These are phyloP conservation scores for Siniperca undulata DNA, from an alignment of 2,797 vertebrate genomes.

Conservation along the genomic window DNA sequence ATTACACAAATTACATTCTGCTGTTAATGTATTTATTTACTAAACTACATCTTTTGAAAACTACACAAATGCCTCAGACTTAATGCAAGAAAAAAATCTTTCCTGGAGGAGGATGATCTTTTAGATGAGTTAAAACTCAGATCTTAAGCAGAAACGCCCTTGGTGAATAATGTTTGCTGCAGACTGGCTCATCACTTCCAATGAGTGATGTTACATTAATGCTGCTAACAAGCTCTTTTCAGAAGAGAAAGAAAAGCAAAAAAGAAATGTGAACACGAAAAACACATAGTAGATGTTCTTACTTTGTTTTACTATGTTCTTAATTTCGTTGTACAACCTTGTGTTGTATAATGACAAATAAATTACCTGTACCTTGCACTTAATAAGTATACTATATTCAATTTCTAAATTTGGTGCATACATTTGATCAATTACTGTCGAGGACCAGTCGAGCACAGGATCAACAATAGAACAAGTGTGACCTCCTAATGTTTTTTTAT, in stretches of 20 bases:
- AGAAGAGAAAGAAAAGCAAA: not conserved
- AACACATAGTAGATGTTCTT: not conserved
- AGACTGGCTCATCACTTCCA: conserved; percentile 6
- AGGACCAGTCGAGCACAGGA: not conserved
- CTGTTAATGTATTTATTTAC: not conserved
- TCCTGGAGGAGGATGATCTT: not conserved
- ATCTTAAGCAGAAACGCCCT: conserved; percentile 2
- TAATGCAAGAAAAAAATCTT: not conserved
- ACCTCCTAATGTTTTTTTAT: not conserved
- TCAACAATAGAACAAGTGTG: not conserved
- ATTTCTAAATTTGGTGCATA: too few species aligned
- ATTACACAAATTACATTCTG: not conserved
- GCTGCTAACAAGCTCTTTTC: conserved; percentile 12
- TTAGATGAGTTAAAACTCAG: not conserved
- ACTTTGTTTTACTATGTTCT: not conserved
- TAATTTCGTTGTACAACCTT: too few species aligned
- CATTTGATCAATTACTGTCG: not conserved
- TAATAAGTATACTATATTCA: too few species aligned
- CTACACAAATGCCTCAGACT: not conserved
- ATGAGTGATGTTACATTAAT: conserved; percentile 2
- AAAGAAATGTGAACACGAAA: not conserved
- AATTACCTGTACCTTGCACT: too few species aligned
- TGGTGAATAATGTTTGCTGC: conserved; percentile 20
- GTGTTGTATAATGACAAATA: too few species aligned
- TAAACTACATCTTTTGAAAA: not conserved